Base-by-base conservation (phyloP, 1,140 invertebrate species). In the Trigoniulus corallinus region DNA sequence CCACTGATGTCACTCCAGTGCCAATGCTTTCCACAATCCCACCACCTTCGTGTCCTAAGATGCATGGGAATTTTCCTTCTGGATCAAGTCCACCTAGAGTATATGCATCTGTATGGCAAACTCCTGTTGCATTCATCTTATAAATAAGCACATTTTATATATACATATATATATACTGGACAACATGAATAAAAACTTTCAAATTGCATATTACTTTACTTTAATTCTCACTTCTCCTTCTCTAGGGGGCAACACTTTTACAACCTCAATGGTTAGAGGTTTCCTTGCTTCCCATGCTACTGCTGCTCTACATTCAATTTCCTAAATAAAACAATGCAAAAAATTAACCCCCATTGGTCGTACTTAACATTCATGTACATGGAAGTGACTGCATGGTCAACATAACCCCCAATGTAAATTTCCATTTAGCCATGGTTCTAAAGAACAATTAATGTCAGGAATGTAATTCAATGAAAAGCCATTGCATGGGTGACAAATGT, bases 41-140 rank as follows among this genome's bases (percentile, higher is more conserved):
- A 54, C 79, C 85, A 18, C 92, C 93, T 72, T 96, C 92, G 61
- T 96, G 91, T 0, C 91, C 92, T 39, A 98, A 72, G 56, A 98
- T 72, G 29, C 84, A 81, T 0, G 95, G 95, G 64, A 98, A 98
- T 15, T 81, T 67, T 13, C 93, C 94, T 71, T 98, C 94, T 0
- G 92, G 81, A 69, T 98, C 94, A 54, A 79, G 73, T 13, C 95
- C 94, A 58, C 80, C 80, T 18, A 95, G 66, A 18, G 93, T 97
- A 61, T 95, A 96, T 2, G 86, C 80, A 73, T 98, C 95, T 0
- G 95, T 98, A 62, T 98, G 95, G 64, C 95, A 98, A n/a, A 98
- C 80, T 41, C 88, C 93, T 50, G 86, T 87, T 23, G 81, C 76
- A n/a, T n/a, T n/a, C n/a, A n/a, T n/a, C n/a, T n/a, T n/a, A n/a